Conservation (phyloP, 2,113 vertebrate genomes). For the Sinosuthora webbiana region DNA sequence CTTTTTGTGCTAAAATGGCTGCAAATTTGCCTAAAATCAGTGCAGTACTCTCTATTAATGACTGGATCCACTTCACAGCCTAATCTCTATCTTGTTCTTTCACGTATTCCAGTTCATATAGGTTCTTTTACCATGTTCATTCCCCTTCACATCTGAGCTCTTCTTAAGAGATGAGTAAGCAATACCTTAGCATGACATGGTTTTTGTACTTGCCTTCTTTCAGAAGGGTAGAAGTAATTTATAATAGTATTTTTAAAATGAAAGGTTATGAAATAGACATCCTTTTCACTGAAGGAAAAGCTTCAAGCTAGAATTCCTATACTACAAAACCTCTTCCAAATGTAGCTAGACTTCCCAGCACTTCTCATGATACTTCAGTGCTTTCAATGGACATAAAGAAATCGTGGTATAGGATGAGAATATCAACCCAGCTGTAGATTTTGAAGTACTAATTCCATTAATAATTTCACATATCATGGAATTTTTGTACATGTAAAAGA, state of each 20-base stretch:
- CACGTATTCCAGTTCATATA: background rate
- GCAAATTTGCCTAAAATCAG: background rate
- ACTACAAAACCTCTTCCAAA: background rate
- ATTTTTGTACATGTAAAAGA: background rate
- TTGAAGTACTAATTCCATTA: background rate
- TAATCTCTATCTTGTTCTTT: background rate
- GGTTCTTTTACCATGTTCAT: background rate
- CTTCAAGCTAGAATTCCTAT: background rate
- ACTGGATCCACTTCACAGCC: background rate
- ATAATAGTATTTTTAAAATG: background rate
- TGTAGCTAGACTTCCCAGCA: background rate
- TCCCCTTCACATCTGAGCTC: background rate
- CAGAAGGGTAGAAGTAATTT: background rate
- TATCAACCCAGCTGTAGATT: background rate
- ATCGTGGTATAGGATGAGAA: background rate
- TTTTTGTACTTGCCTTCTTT: background rate
- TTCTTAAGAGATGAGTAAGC: background rate
- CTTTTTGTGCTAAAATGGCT: background rate
- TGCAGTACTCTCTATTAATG: background rate
- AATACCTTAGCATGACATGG: background rate
- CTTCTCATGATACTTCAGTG: background rate
- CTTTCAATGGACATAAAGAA: background rate
- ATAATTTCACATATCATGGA: background rate
- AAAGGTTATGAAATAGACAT: background rate
- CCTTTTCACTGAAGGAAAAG: background rate